Percentiles rank a stretch among this genome's conserved stretches.
These are phyloP conservation scores for Acronicta leporina DNA, from an alignment of 2,888 invertebrate genomes.

Conservation along the genomic window DNA sequence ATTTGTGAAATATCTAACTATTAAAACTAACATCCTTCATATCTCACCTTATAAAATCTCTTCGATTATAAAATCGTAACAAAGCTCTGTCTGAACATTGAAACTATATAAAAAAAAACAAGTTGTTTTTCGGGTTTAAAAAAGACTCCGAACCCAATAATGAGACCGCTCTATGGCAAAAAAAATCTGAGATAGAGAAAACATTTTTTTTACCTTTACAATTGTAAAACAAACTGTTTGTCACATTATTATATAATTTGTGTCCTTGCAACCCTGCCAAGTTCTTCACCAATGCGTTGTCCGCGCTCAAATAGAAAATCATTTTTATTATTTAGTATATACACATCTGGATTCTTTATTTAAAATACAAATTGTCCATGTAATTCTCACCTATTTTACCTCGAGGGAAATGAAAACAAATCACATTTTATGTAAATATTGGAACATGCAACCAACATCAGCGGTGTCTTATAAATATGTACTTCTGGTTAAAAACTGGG, in stretches of 20 bases:
- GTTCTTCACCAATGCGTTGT: conserved; percentile 71
- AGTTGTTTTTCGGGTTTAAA: no score
- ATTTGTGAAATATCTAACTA: no score
- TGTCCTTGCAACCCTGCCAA: conserved; percentile 78
- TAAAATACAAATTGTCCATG: conserved; percentile 42
- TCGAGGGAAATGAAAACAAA: conserved; percentile 21
- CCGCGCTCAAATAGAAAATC: conserved; percentile 57
- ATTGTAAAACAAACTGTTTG: conserved; percentile 49
- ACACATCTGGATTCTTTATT: conserved; percentile 58
- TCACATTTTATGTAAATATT: conserved; percentile 7
- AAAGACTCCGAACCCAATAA: no score
- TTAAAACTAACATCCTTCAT: no score
- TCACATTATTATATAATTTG: conserved; percentile 58
- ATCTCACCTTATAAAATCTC: no score
- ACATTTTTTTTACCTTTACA: conserved; percentile 44
- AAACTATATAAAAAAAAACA: no score
- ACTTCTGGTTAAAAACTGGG: no score
- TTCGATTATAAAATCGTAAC: no score
- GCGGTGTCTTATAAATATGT: no score
- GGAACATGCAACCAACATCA: not conserved
- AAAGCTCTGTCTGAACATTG: no score
- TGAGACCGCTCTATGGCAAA: conserved; percentile 21
- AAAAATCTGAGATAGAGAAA: conserved; percentile 40
- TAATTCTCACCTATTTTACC: conserved; percentile 29
- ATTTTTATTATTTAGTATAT: conserved; percentile 67